Conservation (phyloP, 2,113 vertebrate species). For the Macquaria australasica region DNA sequence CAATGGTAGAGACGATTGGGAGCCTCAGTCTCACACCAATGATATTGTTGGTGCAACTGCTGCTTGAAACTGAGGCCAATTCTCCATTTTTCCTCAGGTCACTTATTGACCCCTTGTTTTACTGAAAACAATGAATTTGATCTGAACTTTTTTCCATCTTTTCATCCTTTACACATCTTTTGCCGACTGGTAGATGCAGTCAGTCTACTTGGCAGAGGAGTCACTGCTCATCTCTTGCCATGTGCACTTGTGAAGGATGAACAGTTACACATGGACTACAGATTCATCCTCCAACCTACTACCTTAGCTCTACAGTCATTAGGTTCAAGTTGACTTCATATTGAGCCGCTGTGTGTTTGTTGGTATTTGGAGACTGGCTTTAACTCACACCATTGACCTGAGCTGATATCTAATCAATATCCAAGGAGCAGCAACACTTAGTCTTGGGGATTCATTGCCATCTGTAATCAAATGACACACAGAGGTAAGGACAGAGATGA, state of each 20-base stretch:
- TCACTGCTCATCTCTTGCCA: not conserved
- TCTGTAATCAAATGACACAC: not conserved
- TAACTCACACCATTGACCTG: constrained; percentile 30
- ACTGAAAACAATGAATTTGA: not conserved
- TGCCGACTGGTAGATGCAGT: not conserved
- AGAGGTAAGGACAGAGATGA: not conserved
- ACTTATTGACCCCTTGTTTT: not conserved
- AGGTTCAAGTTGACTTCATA: constrained; percentile 11
- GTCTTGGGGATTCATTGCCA: not conserved
- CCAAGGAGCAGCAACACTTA: constrained; percentile 3
- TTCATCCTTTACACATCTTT: not conserved
- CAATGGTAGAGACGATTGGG: not conserved
- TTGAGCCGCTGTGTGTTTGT: constrained; percentile 9
- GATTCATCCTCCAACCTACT: not conserved
- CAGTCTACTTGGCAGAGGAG: not conserved
- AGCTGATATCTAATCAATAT: constrained; percentile 56
- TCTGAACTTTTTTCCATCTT: not conserved
- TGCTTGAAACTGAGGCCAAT: not conserved
- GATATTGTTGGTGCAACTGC: not conserved
- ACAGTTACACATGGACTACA: not conserved
- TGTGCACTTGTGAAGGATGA: not conserved
- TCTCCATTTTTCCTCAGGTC: not conserved
- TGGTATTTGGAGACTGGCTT: constrained; percentile 36
- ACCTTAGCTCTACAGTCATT: not conserved
- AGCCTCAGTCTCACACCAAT: no score